Percentiles rank a stretch among this genome's conserved stretches.
Evolutionary conservation across 2,888 invertebrate genomes (phyloP).

Genomic region (Caenorhabditis sp.): DNA sequence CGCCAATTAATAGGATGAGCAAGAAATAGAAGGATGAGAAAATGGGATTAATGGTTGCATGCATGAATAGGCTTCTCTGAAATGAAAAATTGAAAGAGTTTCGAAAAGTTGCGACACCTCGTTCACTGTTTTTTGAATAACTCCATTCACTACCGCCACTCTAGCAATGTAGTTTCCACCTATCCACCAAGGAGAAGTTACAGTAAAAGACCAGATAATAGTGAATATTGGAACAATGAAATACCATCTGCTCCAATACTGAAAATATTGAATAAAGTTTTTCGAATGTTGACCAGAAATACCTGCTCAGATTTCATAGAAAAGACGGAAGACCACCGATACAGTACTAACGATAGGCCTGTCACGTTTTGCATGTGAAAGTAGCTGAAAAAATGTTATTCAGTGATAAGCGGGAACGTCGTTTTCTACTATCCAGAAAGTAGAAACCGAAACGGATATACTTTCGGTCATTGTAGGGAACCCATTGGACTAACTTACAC

Average conservation of each 20-base stretch:
- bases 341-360: constrained; percentile 26
- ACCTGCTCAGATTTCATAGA: constrained; percentile 40
- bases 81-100: background rate
- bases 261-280: background rate
- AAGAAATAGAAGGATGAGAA: constrained; percentile 60
- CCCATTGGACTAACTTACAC: background rate
- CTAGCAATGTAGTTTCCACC: background rate
- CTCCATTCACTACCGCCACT: background rate
- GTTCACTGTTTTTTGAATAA: constrained; percentile 1
- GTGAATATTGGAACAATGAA: constrained; percentile 29
- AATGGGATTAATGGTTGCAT: constrained; percentile 17
- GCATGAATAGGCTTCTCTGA: constrained; percentile 19
- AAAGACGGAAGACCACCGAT: constrained; percentile 31
- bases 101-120: background rate
- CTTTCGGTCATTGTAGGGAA: no score
- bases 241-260: constrained; percentile 44
- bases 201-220: background rate
- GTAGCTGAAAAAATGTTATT: constrained; percentile 35
- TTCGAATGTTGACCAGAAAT: no score
- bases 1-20: constrained; percentile 27
- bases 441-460: no score
- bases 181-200: constrained; percentile 49
- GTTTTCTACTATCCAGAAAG: no score
- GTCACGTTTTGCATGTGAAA: constrained; percentile 61
- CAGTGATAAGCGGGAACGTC: no score